These are phyloP conservation scores for Abrostola tripartita DNA, from an alignment of 2,888 invertebrate species.

Conservation along the genomic window DNA sequence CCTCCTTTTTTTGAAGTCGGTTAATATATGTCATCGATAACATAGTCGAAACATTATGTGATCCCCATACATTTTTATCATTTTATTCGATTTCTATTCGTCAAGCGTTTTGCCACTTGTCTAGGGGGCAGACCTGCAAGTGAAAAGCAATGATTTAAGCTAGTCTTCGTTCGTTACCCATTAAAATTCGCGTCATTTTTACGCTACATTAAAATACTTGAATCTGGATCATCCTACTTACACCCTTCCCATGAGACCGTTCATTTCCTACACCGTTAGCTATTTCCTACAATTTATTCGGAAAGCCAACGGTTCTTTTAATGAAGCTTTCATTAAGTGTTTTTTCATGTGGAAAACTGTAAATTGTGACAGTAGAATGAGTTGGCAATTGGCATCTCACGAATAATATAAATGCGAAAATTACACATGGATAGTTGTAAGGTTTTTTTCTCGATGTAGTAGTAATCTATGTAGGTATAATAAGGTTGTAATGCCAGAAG, in stretches of 20 bases:
- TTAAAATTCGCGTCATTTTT: too few relatives aligned
- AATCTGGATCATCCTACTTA: slow-evolving; percentile 3
- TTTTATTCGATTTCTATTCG: too few relatives aligned
- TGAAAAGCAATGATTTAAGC: too few relatives aligned
- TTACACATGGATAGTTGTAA: neutral
- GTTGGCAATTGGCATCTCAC: slow-evolving; percentile 7
- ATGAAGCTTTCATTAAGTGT: slow-evolving; percentile 23
- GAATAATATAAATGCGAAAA: neutral
- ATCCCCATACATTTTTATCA: too few relatives aligned
- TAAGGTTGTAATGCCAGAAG: neutral
- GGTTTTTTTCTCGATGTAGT: neutral
- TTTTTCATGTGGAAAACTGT: slow-evolving; percentile 31
- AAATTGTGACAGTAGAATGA: slow-evolving; percentile 38
- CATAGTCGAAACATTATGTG: too few relatives aligned
- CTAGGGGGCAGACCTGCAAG: too few relatives aligned
- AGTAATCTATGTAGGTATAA: neutral
- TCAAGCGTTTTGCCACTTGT: too few relatives aligned
- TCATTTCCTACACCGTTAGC: slow-evolving; percentile 28
- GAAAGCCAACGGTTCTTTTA: slow-evolving; percentile 27
- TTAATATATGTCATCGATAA: too few relatives aligned
- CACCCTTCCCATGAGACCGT: slow-evolving; percentile 11
- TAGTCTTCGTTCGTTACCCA: too few relatives aligned
- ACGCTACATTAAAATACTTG: slow-evolving; percentile 1
- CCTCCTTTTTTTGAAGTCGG: too few relatives aligned
- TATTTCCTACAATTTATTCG: slow-evolving; percentile 18